Conservation (phyloP, 2,797 vertebrate species). For the Acanthurus lineatus region DNA sequence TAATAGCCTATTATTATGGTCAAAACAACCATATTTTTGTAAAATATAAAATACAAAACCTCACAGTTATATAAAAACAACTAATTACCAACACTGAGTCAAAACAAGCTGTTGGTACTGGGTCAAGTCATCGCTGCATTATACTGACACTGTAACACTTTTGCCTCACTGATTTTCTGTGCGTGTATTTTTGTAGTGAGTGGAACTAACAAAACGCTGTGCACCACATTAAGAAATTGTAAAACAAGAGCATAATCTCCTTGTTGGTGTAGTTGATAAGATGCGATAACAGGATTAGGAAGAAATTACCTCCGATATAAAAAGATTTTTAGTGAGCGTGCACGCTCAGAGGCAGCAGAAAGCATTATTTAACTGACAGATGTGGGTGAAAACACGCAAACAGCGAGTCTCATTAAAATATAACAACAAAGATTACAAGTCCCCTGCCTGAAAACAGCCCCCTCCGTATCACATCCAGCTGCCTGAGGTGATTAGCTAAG, state of each 20-base stretch:
- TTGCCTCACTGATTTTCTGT: slow-evolving; percentile 6
- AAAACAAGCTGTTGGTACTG: not conserved
- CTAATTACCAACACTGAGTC: not conserved
- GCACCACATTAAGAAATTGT: slow-evolving; percentile 13
- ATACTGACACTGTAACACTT: not conserved
- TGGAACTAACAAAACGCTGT: slow-evolving; percentile 29
- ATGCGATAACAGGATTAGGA: slow-evolving; percentile 62
- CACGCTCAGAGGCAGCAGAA: slow-evolving; percentile 35
- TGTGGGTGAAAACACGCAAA: slow-evolving; percentile 45
- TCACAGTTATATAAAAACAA: not conserved
- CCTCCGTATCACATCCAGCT: slow-evolving; percentile 34
- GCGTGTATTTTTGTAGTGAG: not conserved
- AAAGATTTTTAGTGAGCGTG: slow-evolving; percentile 12
- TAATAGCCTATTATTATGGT: not conserved
- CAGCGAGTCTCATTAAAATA: slow-evolving; percentile 50
- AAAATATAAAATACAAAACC: not conserved
- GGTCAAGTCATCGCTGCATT: not conserved
- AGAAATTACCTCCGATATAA: slow-evolving; percentile 58
- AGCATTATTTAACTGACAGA: slow-evolving; percentile 50
- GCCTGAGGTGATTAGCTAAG: slow-evolving; percentile 44
- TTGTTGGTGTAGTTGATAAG: slow-evolving; percentile 48
- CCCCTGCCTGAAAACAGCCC: slow-evolving; percentile 13
- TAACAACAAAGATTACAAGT: slow-evolving; percentile 31
- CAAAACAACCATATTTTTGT: not conserved
- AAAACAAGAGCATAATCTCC: slow-evolving; percentile 47